These are phyloP conservation scores for Lepetodrilus schrolli DNA, from an alignment of 2,888 invertebrate species.

Conservation along the genomic window DNA sequence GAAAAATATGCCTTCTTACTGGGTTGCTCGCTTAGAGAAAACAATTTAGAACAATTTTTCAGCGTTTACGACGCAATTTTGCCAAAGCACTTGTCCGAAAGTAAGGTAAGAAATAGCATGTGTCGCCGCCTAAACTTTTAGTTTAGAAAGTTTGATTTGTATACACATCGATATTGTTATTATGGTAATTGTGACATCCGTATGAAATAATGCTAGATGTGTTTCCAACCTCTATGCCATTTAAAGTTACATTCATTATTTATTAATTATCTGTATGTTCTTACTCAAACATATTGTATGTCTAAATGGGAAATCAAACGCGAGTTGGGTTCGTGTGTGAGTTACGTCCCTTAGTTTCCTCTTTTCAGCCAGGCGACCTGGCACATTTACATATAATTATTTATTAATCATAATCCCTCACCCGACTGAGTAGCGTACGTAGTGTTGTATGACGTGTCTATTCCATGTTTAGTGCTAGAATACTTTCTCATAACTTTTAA, in stretches of 20 bases:
- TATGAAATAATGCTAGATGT: background rate
- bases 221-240: too few relatives aligned
- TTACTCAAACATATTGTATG: too few relatives aligned
- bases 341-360: conserved; percentile 15
- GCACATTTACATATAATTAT: conserved; percentile 39
- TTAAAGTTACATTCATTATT: too few relatives aligned
- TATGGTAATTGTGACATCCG: background rate
- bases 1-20: conserved; percentile 68
- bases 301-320: too few relatives aligned
- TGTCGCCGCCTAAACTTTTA: background rate
- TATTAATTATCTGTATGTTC: too few relatives aligned
- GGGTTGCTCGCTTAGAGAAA: conserved; percentile 68
- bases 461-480: conserved; percentile 32
- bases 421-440: conserved; percentile 33
- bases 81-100: conserved; percentile 61
- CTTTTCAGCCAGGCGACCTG: conserved; percentile 31
- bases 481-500: conserved; percentile 15
- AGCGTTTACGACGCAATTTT: conserved; percentile 66
- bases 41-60: conserved; percentile 67
- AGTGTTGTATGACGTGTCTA: conserved; percentile 35
- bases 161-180: background rate
- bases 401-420: conserved; percentile 31
- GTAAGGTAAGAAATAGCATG: conserved; percentile 51
- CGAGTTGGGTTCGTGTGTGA: too few relatives aligned
- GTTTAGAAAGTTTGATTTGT: conserved; percentile 32